Evolutionary conservation across 2,888 invertebrate species (phyloP).

Genomic region (Zootermopsis nevadensis): DNA sequence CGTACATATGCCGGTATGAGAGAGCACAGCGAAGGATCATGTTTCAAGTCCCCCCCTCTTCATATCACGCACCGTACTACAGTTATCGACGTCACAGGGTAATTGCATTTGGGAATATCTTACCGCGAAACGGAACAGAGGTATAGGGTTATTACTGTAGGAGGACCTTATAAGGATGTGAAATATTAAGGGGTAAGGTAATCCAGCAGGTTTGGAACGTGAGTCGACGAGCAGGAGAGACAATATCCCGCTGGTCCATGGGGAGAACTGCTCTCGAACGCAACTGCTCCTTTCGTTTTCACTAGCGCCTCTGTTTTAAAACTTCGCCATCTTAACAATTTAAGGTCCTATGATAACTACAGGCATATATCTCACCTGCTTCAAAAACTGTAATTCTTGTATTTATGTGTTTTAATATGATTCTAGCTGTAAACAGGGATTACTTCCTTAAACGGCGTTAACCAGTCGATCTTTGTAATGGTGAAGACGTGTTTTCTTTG

Average conservation of each 20-base stretch:
- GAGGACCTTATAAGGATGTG: background rate
- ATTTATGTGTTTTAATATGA: too few species aligned
- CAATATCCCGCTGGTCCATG: background rate
- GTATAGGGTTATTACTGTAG: constrained; percentile 4
- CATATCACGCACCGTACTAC: constrained; percentile 1
- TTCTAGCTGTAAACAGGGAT: too few species aligned
- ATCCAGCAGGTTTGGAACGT: background rate
- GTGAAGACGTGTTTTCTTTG: too few species aligned
- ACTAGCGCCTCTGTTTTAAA: background rate
- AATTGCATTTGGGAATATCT: constrained; percentile 51
- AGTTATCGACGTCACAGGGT: constrained; percentile 28
- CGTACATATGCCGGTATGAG: background rate
- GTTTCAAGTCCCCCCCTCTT: background rate
- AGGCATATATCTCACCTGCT: too few species aligned
- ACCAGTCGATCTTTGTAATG: too few species aligned
- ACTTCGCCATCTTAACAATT: background rate
- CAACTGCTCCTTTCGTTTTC: background rate
- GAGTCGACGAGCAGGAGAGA: too few species aligned
- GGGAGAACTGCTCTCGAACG: background rate
- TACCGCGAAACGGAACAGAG: constrained; percentile 36
- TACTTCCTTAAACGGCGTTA: too few species aligned
- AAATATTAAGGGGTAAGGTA: constrained; percentile 27
- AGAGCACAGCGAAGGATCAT: background rate
- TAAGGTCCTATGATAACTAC: too few species aligned
- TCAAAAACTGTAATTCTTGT: too few species aligned